Evolutionary conservation across 2,113 vertebrate genomes (phyloP), one percentile per base, ranked within the genome.

Genomic region (Solea senegalensis): DNA sequence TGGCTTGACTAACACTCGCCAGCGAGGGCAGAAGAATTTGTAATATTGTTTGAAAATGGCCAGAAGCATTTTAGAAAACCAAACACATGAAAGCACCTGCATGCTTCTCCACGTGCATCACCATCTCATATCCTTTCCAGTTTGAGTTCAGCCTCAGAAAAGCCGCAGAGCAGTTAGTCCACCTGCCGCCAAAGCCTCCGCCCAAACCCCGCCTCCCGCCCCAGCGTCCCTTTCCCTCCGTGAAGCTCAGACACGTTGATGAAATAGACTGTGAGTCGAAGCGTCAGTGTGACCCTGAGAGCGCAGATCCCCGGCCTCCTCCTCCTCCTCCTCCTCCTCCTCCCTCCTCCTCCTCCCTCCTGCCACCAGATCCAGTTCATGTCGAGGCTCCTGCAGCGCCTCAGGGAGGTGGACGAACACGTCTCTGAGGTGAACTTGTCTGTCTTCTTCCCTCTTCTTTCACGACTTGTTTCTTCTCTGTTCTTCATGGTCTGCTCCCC

Each of bases 371-470:
- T 95, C 4, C 87, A 93, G 88, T 95, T 94, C 65, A 95, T 98
- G 76, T 93, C 94, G 15, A 95, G 96, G 87, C 93, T 97, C 81
- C 94, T 97, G 72, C 94, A 95, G 79, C 96, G 96, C 80, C 96
- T 99, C 84, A 96, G 96, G 90, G 93, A 95, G 81, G 95, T 98
- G 89, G 97, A 99, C 26, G 95, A 98, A 67, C 94, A 95, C 90
- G 90, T 96, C 85, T 95, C 94, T 69, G 95, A 99, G 97, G 98
- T 99, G 97, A 98, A 81, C 65, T 83, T 69, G 67, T 68, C 57
- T 50, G 5, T 55, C 55, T 63, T 59, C 16, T 26, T 48, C 3
- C 45, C 4, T 48, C n/a, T 41, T 41, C 13, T 40, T 73, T 26
- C 15, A 48, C 12, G 45, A 41, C 67, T 85, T 1, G 54, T 57